Conservation (phyloP, 1,140 invertebrate species). For the Thaumatotibia leucotreta region DNA sequence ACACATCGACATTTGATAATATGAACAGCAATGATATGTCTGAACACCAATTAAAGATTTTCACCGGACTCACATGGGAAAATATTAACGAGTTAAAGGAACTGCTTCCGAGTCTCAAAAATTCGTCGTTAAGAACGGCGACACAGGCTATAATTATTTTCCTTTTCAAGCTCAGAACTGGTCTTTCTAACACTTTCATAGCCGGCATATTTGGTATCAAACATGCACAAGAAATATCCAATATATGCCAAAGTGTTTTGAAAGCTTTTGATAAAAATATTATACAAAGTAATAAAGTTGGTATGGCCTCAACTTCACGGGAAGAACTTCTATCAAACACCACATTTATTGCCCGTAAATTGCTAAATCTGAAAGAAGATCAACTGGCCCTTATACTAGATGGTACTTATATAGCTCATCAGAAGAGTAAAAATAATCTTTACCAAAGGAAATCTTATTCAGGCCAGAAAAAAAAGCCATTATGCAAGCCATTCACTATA, state of each 20-base stretch:
- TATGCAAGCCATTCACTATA: conserved; percentile 18
- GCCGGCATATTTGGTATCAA: background rate
- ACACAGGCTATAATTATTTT: background rate
- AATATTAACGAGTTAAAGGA: conserved; percentile 25
- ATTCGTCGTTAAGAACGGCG: background rate
- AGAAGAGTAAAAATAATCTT: conserved; percentile 42
- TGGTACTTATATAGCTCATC: conserved; percentile 38
- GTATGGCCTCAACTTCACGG: background rate
- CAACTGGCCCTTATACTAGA: conserved; percentile 31
- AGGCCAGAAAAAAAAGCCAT: conserved; percentile 33
- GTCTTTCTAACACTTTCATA: background rate
- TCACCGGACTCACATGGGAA: conserved; percentile 32
- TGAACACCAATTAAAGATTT: conserved; percentile 24
- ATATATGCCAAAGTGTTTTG: conserved; percentile 1
- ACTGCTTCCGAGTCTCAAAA: conserved; percentile 22
- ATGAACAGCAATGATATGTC: conserved; percentile 19
- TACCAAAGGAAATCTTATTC: conserved; percentile 24
- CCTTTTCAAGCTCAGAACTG: background rate
- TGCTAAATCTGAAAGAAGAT: conserved; percentile 20
- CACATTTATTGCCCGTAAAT: conserved; percentile 23
- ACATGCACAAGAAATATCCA: background rate
- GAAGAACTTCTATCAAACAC: conserved; percentile 30
- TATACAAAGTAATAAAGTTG: background rate
- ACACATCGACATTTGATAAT: background rate
- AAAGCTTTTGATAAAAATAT: conserved; percentile 14